These are phyloP conservation scores for Schizaphis graminum DNA, from an alignment of 2,888 invertebrate species.

Conservation along the genomic window DNA sequence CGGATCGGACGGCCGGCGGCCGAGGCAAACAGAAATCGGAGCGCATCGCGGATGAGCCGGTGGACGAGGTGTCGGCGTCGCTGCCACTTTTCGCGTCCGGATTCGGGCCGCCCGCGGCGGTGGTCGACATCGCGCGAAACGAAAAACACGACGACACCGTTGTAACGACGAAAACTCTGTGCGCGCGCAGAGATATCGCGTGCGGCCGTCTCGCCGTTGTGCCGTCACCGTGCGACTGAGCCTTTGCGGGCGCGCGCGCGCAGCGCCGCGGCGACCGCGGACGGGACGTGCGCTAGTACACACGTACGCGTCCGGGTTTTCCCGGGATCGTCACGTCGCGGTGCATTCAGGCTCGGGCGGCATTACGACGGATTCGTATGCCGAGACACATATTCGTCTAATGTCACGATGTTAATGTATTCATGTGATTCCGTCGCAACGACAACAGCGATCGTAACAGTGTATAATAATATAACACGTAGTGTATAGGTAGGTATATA, in stretches of 20 bases:
- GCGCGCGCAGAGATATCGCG: background rate
- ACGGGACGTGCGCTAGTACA: background rate
- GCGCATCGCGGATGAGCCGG: background rate
- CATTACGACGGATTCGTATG: background rate
- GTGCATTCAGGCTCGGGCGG: background rate
- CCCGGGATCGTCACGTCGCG: background rate
- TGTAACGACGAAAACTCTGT: background rate
- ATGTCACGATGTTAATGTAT: background rate
- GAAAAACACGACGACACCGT: background rate
- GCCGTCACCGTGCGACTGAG: background rate
- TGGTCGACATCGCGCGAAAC: background rate
- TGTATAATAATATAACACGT: background rate
- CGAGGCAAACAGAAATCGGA: background rate
- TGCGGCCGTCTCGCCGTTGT: no score
- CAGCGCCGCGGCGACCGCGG: background rate
- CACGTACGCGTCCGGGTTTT: background rate
- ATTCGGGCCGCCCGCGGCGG: no score
- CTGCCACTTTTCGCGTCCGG: background rate
- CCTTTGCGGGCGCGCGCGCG: background rate
- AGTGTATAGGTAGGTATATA: background rate
- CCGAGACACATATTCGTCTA: background rate
- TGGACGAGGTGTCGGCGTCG: background rate
- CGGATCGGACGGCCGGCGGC: background rate
- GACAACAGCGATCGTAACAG: background rate
- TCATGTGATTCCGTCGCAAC: background rate